Evolutionary conservation across 64 coral and sea anemone genomes (phyloP).

Genomic region (Exaiptasia diaphana): DNA sequence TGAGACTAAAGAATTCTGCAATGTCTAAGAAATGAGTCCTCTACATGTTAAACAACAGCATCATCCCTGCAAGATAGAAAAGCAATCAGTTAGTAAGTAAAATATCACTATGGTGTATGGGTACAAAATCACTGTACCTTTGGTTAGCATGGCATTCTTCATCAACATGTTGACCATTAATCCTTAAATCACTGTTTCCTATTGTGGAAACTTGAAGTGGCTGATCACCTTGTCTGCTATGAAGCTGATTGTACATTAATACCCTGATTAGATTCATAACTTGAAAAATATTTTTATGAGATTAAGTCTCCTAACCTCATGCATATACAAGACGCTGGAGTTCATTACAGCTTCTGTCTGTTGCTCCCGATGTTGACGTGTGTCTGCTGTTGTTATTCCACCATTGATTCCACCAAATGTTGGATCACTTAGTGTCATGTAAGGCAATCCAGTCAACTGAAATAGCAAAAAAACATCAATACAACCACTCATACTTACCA

Average conservation of each 20-base stretch:
- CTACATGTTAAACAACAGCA: neutral
- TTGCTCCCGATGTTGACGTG: conserved; percentile 65
- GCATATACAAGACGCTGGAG: conserved; percentile 92
- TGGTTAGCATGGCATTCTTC: neutral
- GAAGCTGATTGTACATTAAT: neutral
- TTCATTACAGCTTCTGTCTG: conserved; percentile 80
- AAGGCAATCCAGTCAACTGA: conserved; percentile 64
- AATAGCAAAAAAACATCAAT: neutral
- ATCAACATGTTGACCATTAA: neutral
- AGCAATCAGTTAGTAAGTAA: neutral
- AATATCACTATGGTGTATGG: no score
- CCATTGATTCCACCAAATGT: conserved; percentile 41
- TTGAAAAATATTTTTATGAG: neutral
- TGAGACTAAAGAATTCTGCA: no score
- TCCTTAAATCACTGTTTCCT: neutral
- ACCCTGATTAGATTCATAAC: neutral
- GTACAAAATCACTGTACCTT: no score
- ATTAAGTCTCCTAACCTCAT: conserved; percentile 48
- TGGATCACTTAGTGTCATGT: conserved; percentile 72
- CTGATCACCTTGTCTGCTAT: conserved; percentile 13
- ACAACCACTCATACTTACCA: neutral
- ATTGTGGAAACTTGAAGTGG: neutral
- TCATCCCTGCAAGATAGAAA: neutral
- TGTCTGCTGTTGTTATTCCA: conserved; percentile 32
- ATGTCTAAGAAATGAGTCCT: no score